Evolutionary conservation across 2,113 vertebrate species (phyloP), one percentile per base, ranked within the genome.

Genomic region (Nyctibius bracteatus): DNA sequence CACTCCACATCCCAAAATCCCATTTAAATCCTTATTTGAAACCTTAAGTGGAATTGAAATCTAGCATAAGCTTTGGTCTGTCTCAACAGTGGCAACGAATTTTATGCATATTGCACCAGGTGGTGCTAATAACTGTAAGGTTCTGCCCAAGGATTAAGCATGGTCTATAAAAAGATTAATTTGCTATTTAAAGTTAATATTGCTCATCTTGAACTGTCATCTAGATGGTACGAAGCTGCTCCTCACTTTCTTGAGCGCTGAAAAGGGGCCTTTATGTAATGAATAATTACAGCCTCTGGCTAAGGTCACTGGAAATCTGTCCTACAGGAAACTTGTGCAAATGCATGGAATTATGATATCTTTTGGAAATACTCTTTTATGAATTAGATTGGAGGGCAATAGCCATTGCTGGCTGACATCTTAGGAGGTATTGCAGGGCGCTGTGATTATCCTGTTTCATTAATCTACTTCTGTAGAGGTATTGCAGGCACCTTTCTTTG

Each of bases 121-220:
- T 92, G 71, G 43, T 91, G 55, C 43, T 96, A 79, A 81, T 73
- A 96, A 86, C 51, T 80, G 27, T 22, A 70, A 88, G 85, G 33
- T 62, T 94, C 58, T 86, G 85, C 82, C 75, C 79, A 81, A 35
- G 30, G 75, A 93, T 92, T 96, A 96, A 93, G 47, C 47, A 24
- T 52, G 39, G 63, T 71, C 71, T 95, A 71, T 89, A 90, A 94
- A 94, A 94, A 80, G 70, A 96, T 95, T 90, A 94, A 94, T 88
- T 94, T 80, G n/a, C 71, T 93, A 80, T 96, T 96, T 95, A 88
- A 95, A 92, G 79, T 96, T 96, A 93, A 92, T 93, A 90, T 78
- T 90, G 43, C 57, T 93, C 94, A 90, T 90, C 90, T 90, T 90
- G 77, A 84, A 57, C 68, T 74, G 61, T 95, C 87, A 90, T 84